These are phyloP conservation scores for Tamias sibiricus DNA, from an alignment of 2,113 vertebrate species.

Conservation along the genomic window DNA sequence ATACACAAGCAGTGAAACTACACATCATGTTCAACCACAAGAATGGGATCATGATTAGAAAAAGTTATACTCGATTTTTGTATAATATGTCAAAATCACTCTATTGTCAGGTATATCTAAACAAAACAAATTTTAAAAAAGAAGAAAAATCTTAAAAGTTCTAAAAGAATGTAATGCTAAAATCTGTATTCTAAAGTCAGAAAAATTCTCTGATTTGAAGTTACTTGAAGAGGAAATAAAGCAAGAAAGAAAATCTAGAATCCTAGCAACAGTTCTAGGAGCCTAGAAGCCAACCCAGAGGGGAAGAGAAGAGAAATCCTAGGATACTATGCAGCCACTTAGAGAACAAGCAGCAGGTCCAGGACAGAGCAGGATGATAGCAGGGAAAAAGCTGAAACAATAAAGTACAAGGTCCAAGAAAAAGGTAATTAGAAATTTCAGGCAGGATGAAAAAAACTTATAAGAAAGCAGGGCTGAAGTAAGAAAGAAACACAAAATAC, in stretches of 20 bases:
- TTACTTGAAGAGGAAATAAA: slow-evolving; percentile 34
- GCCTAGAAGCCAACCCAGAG: not conserved
- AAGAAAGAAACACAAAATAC: slow-evolving; percentile 60
- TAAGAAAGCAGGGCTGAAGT: slow-evolving; percentile 38
- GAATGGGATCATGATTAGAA: too few relatives aligned
- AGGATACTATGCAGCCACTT: not conserved
- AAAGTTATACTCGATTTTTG: too few relatives aligned
- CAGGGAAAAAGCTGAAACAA: slow-evolving; percentile 60
- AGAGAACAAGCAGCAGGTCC: not conserved
- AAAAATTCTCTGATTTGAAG: slow-evolving; percentile 13
- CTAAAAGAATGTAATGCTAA: slow-evolving; percentile 1
- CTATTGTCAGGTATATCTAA: too few relatives aligned
- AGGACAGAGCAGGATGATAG: not conserved
- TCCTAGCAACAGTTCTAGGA: not conserved
- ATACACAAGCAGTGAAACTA: too few relatives aligned
- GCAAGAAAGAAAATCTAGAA: not conserved
- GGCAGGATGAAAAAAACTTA: slow-evolving; percentile 44
- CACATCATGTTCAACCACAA: too few relatives aligned
- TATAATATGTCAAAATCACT: too few relatives aligned
- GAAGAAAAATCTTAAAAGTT: slow-evolving; percentile 3
- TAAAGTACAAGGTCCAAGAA: slow-evolving; percentile 41
- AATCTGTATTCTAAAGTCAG: slow-evolving; percentile 47
- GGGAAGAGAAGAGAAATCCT: not conserved
- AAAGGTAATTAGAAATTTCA: slow-evolving; percentile 53
- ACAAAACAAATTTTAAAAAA: too few relatives aligned